Conservation (phyloP, 2,888 invertebrate genomes). For the Isoperla grammatica region DNA sequence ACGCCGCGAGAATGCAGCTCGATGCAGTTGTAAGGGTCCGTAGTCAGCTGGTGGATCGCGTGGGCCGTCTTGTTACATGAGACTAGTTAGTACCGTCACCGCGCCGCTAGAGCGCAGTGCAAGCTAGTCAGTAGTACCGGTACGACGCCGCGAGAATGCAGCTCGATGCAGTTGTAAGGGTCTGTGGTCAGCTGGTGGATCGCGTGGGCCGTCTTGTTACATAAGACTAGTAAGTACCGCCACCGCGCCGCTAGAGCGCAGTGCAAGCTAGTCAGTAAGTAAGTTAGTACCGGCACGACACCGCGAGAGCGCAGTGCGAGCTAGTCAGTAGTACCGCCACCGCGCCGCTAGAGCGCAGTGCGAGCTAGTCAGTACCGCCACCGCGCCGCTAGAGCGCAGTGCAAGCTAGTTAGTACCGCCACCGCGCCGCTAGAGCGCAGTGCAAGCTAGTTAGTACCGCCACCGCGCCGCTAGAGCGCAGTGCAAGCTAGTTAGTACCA, state of each 20-base stretch:
- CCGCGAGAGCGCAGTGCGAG: slow-evolving; percentile 48
- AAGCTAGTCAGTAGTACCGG: too few species aligned
- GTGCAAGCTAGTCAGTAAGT: slow-evolving; percentile 49
- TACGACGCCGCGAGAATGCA: slow-evolving; percentile 48
- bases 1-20: slow-evolving; percentile 48
- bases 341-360: slow-evolving; percentile 48
- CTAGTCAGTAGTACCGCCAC: slow-evolving; percentile 50
- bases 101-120: too few species aligned
- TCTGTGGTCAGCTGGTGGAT: slow-evolving; percentile 46
- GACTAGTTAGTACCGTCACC: too few species aligned
- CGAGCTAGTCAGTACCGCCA: slow-evolving; percentile 49
- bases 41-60: slow-evolving; percentile 46
- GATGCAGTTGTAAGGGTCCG: slow-evolving; percentile 48
- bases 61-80: slow-evolving; percentile 46
- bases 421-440: slow-evolving; percentile 49
- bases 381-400: slow-evolving; percentile 48
- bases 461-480: slow-evolving; percentile 48
- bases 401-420: slow-evolving; percentile 49
- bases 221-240: too few species aligned
- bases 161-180: slow-evolving; percentile 48
- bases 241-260: slow-evolving; percentile 48
- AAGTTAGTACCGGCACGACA: slow-evolving; percentile 48
- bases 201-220: slow-evolving; percentile 46
- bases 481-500: slow-evolving; percentile 50
- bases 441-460: slow-evolving; percentile 49